A percentile compares a stretch with the other conserved stretches of the same genome.
Evolutionary conservation across 2,888 invertebrate species (phyloP).

Genomic region (Pyrocoelia pectoralis): DNA sequence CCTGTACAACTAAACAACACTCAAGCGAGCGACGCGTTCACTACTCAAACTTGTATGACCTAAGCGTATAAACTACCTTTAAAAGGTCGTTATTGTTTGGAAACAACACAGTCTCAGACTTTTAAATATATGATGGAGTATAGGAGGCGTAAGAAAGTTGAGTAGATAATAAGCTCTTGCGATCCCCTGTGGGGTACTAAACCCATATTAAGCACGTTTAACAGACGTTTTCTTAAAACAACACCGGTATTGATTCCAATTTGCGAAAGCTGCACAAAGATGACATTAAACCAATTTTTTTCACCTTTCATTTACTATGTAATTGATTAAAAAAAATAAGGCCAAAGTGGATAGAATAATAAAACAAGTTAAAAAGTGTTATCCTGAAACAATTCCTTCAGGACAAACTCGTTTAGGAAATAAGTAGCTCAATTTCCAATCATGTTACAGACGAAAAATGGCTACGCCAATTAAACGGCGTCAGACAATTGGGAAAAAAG

Average conservation of each 20-base stretch:
- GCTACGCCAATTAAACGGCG: too few relatives aligned
- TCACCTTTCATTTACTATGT: neutral
- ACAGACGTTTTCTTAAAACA: neutral
- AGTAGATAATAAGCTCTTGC: neutral
- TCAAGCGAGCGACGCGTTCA: conserved; percentile 1
- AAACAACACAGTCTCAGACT: conserved; percentile 20
- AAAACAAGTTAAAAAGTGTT: too few relatives aligned
- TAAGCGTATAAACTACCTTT: conserved; percentile 28
- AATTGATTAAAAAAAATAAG: too few relatives aligned
- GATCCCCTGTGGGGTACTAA: neutral
- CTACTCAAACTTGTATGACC: conserved; percentile 9
- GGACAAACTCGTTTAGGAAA: too few relatives aligned
- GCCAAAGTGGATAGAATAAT: too few relatives aligned
- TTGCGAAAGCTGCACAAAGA: neutral
- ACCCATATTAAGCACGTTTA: neutral
- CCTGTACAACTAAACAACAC: too few relatives aligned
- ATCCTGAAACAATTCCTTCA: too few relatives aligned
- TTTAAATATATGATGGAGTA: neutral
- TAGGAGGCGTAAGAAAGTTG: conserved; percentile 5
- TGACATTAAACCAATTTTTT: neutral
- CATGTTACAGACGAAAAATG: too few relatives aligned
- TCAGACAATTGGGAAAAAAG: too few relatives aligned
- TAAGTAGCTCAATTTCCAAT: too few relatives aligned
- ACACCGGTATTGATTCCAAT: too few relatives aligned
- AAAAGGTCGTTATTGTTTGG: conserved; percentile 34